Conservation (phyloP, 2,113 vertebrate genomes). For the Dendrocopos noguchii region DNA sequence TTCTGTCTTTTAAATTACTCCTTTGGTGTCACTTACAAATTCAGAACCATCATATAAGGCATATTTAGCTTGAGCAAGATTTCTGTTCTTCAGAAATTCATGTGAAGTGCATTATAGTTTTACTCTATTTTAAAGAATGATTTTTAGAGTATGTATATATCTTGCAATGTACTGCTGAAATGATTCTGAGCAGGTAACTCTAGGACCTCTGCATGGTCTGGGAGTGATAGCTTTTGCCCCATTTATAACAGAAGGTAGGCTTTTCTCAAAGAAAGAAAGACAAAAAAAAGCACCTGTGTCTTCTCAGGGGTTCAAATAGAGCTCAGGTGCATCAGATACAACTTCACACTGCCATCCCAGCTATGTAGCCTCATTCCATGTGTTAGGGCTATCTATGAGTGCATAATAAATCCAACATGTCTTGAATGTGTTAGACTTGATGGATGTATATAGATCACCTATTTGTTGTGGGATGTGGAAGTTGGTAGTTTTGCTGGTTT, state of each 20-base stretch:
- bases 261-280: not conserved
- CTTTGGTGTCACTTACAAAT: slow-evolving; percentile 51
- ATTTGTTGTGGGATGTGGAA: not conserved
- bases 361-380: not conserved
- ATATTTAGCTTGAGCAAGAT: slow-evolving; percentile 14
- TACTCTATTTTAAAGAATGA: slow-evolving; percentile 14
- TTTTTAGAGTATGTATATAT: not conserved
- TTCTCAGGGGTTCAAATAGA: not conserved
- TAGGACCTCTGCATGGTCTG: not conserved
- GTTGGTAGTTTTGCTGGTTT: not conserved
- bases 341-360: not conserved
- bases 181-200: not conserved
- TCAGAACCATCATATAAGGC: not conserved
- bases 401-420: not conserved
- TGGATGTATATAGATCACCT: not conserved
- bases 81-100: slow-evolving; percentile 32
- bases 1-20: slow-evolving; percentile 58
- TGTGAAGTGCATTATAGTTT: slow-evolving; percentile 23
- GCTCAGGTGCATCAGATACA: not conserved
- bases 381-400: not conserved
- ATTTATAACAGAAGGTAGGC: not conserved
- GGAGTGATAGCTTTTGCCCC: not conserved
- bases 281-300: not conserved
- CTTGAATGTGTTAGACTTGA: not conserved
- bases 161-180: not conserved